Conservation (phyloP, 2,888 invertebrate genomes). For the Abscondita cerata region DNA sequence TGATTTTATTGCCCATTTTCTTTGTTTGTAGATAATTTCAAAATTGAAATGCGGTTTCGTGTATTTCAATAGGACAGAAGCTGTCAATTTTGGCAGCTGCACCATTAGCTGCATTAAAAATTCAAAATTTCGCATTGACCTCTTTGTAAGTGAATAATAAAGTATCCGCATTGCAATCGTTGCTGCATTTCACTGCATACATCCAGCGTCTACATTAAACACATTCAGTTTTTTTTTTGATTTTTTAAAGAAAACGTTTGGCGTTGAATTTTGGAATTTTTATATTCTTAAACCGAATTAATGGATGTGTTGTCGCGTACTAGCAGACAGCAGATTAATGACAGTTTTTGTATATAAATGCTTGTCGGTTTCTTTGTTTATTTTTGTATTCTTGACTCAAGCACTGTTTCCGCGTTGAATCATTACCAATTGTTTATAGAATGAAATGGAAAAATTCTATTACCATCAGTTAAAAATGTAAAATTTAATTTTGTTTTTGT, state of each 20-base stretch:
- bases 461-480: background rate
- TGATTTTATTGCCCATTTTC: no score
- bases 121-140: conserved; percentile 6
- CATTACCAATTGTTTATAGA: background rate
- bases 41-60: background rate
- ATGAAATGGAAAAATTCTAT: background rate
- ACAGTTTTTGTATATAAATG: conserved; percentile 22
- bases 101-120: background rate
- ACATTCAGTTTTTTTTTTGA: background rate
- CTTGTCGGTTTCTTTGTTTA: conserved; percentile 16
- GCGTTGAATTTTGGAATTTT: conserved; percentile 1
- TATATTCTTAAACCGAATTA: conserved; percentile 24
- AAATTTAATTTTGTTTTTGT: background rate
- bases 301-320: conserved; percentile 24
- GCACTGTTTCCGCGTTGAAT: conserved; percentile 3
- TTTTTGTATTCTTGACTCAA: conserved; percentile 15
- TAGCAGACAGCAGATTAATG: conserved; percentile 28
- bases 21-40: background rate
- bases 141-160: conserved; percentile 11
- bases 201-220: conserved; percentile 10
- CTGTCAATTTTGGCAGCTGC: background rate
- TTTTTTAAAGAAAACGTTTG: conserved; percentile 3
- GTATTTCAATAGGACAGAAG: background rate
- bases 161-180: conserved; percentile 19
- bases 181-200: conserved; percentile 21